Evolutionary conservation across 92 coral and sea anemone species (phyloP).

Genomic region (Actinostola sp.): DNA sequence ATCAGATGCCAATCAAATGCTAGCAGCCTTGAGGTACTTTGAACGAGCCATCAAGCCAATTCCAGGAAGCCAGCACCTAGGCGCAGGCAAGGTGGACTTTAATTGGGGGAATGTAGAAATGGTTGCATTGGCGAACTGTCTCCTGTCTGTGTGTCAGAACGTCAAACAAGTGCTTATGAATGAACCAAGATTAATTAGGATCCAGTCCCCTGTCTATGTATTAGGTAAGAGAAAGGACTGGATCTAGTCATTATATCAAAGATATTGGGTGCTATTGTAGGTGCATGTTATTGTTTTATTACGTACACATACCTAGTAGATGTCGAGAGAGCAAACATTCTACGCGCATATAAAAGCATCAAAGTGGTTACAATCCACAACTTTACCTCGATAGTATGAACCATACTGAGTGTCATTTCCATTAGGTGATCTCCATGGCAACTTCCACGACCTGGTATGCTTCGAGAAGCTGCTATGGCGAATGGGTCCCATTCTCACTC

Average conservation of each 20-base stretch:
- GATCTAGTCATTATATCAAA: too few species aligned
- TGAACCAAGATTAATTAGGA: conserved; percentile 73
- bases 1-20: conserved; percentile 93
- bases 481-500: conserved; percentile 89
- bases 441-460: conserved; percentile 90
- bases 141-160: conserved; percentile 71
- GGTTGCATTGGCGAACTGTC: conserved; percentile 73
- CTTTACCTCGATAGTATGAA: too few species aligned
- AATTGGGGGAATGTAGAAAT: conserved; percentile 89
- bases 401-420: too few species aligned
- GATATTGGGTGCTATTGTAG: too few species aligned
- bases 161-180: conserved; percentile 60
- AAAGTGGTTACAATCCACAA: too few species aligned
- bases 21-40: conserved; percentile 81
- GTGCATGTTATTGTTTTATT: too few species aligned
- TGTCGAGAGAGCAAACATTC: too few species aligned
- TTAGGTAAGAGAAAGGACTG: conserved; percentile 77
- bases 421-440: conserved; percentile 96
- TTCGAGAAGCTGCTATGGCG: conserved; percentile 93
- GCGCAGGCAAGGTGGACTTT: conserved; percentile 35
- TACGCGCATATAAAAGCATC: too few species aligned
- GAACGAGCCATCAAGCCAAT: conserved; percentile 75
- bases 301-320: too few species aligned
- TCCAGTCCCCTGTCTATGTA: conserved; percentile 82
- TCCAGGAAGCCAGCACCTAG: conserved; percentile 1